Evolutionary conservation across 2,888 invertebrate genomes (phyloP).

Genomic region (Drosophila lutescens): DNA sequence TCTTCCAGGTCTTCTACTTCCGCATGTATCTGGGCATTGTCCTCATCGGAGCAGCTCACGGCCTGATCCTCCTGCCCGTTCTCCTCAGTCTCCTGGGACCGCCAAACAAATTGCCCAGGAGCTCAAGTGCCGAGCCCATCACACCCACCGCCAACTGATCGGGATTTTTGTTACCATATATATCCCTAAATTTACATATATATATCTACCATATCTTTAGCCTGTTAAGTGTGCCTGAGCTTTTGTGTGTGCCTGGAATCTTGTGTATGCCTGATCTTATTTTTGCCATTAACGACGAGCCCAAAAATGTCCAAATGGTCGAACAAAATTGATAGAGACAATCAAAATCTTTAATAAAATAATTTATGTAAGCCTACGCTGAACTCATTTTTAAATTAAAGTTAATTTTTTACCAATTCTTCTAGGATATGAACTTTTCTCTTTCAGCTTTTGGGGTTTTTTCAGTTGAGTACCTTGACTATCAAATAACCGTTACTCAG

Average conservation of each 20-base stretch:
- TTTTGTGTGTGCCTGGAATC: slow-evolving; percentile 4
- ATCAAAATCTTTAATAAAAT: not conserved
- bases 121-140: slow-evolving; percentile 27
- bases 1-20: slow-evolving; percentile 96
- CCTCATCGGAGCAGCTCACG: slow-evolving; percentile 94
- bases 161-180: not conserved
- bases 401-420: too few species aligned
- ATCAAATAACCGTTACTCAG: too few species aligned
- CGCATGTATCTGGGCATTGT: slow-evolving; percentile 98
- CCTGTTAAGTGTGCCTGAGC: not conserved
- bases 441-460: too few species aligned
- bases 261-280: slow-evolving; percentile 8
- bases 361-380: not conserved
- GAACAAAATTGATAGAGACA: slow-evolving; percentile 3
- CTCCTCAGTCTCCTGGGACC: slow-evolving; percentile 91
- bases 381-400: not conserved
- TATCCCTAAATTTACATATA: not conserved
- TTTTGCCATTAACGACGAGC: not conserved
- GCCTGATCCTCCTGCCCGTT: slow-evolving; percentile 95
- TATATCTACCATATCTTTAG: slow-evolving; percentile 8
- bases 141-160: not conserved
- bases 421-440: too few species aligned
- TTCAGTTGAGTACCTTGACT: too few species aligned
- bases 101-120: slow-evolving; percentile 16
- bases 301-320: not conserved